Evolutionary conservation across 1,140 invertebrate genomes (phyloP).

Genomic region (Ptiloglossa arizonensis): DNA sequence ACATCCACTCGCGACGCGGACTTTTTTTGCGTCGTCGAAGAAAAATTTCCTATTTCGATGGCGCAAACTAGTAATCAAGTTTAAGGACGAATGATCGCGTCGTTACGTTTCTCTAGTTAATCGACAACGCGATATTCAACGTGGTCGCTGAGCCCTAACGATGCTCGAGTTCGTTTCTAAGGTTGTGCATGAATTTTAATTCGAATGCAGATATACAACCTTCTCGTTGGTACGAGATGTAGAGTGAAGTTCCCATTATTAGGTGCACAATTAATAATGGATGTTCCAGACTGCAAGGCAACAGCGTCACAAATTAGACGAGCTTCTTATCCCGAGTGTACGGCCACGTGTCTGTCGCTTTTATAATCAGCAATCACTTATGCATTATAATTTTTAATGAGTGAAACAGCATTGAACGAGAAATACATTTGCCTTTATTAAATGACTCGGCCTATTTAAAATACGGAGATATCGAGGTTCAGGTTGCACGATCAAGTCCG

Average conservation of each 20-base stretch:
- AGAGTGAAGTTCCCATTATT: slow-evolving; percentile 33
- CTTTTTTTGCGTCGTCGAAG: too few relatives aligned
- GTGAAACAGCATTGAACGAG: slow-evolving; percentile 19
- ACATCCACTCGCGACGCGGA: too few relatives aligned
- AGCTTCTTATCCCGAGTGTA: slow-evolving; percentile 51
- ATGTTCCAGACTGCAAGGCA: slow-evolving; percentile 47
- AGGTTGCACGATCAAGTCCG: background rate
- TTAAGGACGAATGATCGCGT: background rate
- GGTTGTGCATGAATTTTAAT: slow-evolving; percentile 60
- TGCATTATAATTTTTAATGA: slow-evolving; percentile 43
- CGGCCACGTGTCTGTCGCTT: slow-evolving; percentile 20
- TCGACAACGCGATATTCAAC: background rate
- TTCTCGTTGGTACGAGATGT: slow-evolving; percentile 4
- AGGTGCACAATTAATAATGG: slow-evolving; percentile 57
- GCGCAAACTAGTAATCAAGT: too few relatives aligned
- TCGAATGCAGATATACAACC: slow-evolving; percentile 1
- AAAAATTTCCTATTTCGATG: too few relatives aligned
- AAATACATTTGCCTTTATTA: slow-evolving; percentile 28
- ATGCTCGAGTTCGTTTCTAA: slow-evolving; percentile 26
- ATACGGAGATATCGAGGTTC: background rate
- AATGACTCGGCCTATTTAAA: slow-evolving; percentile 10
- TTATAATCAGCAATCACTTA: slow-evolving; percentile 13
- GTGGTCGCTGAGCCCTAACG: background rate
- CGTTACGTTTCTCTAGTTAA: background rate
- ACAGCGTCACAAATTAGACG: slow-evolving; percentile 52